phyloP scores from a whole-genome alignment of 2,888 invertebrate species.

The Netelia melanura region DNA sequence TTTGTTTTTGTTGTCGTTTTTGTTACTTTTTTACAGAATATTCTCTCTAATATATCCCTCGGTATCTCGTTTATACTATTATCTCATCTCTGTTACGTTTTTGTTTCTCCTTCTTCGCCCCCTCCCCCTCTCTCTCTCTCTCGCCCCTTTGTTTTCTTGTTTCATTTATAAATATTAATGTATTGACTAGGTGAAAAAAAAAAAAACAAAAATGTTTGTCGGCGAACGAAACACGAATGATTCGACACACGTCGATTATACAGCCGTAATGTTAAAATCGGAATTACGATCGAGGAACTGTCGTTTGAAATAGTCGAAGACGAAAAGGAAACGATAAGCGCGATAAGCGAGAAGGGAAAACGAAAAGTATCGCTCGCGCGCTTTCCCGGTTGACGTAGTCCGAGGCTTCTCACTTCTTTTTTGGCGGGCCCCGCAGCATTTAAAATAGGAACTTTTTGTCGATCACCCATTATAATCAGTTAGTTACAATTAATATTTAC shows the following conservation, averaged over 20 bases:
- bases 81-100: constrained; percentile 59
- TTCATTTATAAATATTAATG: constrained; percentile 73
- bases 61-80: constrained; percentile 60
- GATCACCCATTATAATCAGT: constrained; percentile 79
- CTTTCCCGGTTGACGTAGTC: constrained; percentile 54
- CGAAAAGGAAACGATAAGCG: constrained; percentile 56
- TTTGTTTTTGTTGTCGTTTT: constrained; percentile 44
- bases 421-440: constrained; percentile 74
- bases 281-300: constrained; percentile 56
- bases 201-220: constrained; percentile 46
- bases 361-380: constrained; percentile 57
- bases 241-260: constrained; percentile 46
- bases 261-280: constrained; percentile 60
- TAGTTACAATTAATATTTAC: constrained; percentile 78
- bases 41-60: constrained; percentile 48
- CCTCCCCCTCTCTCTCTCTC: not conserved
- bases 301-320: constrained; percentile 57
- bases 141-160: not conserved
- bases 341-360: constrained; percentile 46
- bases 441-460: constrained; percentile 84
- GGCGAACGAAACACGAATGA: constrained; percentile 59
- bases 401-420: constrained; percentile 35
- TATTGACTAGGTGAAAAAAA: constrained; percentile 76
- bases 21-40: constrained; percentile 66
- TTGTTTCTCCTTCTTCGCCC: constrained; percentile 23